phyloP scores from a whole-genome alignment of 2,113 vertebrate species.

The Hepsetus odoe region DNA sequence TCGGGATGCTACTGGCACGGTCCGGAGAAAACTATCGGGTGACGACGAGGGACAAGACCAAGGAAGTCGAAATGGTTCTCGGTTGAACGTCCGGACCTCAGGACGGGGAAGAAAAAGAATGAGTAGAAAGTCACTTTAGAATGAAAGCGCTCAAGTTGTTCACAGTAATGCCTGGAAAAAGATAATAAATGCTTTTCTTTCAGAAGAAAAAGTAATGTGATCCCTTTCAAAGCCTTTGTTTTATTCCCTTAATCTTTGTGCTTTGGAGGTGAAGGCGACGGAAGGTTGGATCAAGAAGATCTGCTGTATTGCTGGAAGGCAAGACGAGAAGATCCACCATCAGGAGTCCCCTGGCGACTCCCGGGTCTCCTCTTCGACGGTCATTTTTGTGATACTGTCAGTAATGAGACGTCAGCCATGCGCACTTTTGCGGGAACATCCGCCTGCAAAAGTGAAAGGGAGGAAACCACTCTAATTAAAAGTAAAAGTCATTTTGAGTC shows the following conservation, averaged over 20 bases:
- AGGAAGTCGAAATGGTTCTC: neutral
- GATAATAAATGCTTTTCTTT: constrained; percentile 10
- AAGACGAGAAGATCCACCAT: neutral
- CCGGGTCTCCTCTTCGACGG: too few relatives aligned
- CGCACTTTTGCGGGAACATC: too few relatives aligned
- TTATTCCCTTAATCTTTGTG: constrained; percentile 9
- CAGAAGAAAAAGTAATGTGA: neutral
- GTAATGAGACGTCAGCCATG: too few relatives aligned
- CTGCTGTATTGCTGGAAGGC: constrained; percentile 8
- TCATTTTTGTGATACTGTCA: too few relatives aligned
- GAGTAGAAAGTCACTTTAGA: neutral
- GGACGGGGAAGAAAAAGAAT: neutral
- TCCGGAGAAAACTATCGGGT: neutral
- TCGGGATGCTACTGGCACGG: constrained; percentile 12
- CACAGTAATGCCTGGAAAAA: constrained; percentile 34
- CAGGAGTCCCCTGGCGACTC: too few relatives aligned
- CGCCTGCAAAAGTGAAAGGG: too few relatives aligned
- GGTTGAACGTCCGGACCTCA: neutral
- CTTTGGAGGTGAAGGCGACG: neutral
- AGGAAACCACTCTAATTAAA: too few relatives aligned
- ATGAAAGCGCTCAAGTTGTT: constrained; percentile 20
- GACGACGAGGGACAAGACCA: neutral
- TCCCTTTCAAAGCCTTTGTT: constrained; percentile 19
- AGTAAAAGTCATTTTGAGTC: too few relatives aligned
- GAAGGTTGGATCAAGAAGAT: neutral